Evolutionary conservation across 2,888 invertebrate genomes (phyloP), one percentile per base, ranked within the genome.

Genomic region (Eupithecia subumbrata): DNA sequence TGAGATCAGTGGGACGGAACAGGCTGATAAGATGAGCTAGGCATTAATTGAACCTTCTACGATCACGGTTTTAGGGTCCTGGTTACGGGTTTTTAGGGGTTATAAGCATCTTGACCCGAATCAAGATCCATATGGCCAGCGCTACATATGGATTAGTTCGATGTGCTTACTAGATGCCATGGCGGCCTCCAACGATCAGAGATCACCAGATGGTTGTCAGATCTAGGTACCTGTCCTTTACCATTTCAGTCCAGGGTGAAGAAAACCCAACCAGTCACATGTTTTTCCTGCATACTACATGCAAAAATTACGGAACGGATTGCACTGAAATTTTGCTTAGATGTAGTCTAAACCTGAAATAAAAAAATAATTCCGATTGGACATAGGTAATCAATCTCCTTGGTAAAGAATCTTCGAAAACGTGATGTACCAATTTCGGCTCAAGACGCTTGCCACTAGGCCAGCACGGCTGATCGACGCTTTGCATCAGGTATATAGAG

Each of bases 401-500:
- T 25, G 14, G 60, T 25, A 25, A 12, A 60, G 60, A 60, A 25
- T 56, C 4, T 22, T 22, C 11, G n/a, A 56, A 56, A 56, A 56
- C 56, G 4, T 22, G 7, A 52, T 52, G 48, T 56, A 22, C 56
- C n/a, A 60, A 8, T 60, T 25, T 56, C 56, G 22, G 52, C 52
- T 16, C 37, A 60, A 48, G 22, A 43, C 40, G 48, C 34, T 52
- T 48, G 16, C 63, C 67, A 68, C 71, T 71, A 37, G 11, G 66
- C 69, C 22, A 37, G 5, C 34, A 60, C 40, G 40, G 71, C 71
- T 73, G 72, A 63, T 68, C 63, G 73, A 74, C 77, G 77, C 80
- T 82, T 80, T 79, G 80, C 82, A 78, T 79, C 82, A 79, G 85
- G 87, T 93, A 94, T 94, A 94, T 92, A 94, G 91, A 87, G 87